Evolutionary conservation across 2,888 invertebrate genomes (phyloP).

Genomic region (Chrysolina oricalcia): DNA sequence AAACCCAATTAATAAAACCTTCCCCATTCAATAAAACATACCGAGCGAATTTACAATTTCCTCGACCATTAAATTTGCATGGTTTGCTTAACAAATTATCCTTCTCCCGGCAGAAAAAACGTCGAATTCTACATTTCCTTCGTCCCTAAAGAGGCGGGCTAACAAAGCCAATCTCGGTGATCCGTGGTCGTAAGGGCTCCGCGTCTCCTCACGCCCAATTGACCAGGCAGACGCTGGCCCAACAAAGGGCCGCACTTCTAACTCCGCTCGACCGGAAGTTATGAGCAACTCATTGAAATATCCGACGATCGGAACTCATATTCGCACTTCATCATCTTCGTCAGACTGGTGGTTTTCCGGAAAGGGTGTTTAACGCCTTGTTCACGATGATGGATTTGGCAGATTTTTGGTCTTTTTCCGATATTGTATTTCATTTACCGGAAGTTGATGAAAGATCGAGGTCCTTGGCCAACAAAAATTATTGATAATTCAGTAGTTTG

Average conservation of each 20-base stretch:
- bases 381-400: not conserved
- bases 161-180: conserved; percentile 53
- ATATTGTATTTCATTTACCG: too few species aligned
- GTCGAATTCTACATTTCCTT: conserved; percentile 60
- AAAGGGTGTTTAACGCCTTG: conserved; percentile 39
- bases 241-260: conserved; percentile 56
- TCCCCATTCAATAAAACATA: not conserved
- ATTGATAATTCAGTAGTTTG: too few species aligned
- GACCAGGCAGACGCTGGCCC: conserved; percentile 65
- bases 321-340: conserved; percentile 65
- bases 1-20: not conserved
- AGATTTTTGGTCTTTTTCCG: too few species aligned
- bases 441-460: too few species aligned
- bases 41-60: conserved; percentile 1
- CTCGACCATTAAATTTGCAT: conserved; percentile 60
- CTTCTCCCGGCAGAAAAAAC: conserved; percentile 39
- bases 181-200: conserved; percentile 61
- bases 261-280: conserved; percentile 67
- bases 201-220: conserved; percentile 66
- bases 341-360: conserved; percentile 63
- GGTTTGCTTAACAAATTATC: conserved; percentile 52
- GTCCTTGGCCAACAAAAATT: too few species aligned
- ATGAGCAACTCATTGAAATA: conserved; percentile 71
- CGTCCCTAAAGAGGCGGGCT: conserved; percentile 59
- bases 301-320: conserved; percentile 68